These are phyloP conservation scores for Baryphthengus martii DNA, from an alignment of 2,113 vertebrate species.

Conservation along the genomic window DNA sequence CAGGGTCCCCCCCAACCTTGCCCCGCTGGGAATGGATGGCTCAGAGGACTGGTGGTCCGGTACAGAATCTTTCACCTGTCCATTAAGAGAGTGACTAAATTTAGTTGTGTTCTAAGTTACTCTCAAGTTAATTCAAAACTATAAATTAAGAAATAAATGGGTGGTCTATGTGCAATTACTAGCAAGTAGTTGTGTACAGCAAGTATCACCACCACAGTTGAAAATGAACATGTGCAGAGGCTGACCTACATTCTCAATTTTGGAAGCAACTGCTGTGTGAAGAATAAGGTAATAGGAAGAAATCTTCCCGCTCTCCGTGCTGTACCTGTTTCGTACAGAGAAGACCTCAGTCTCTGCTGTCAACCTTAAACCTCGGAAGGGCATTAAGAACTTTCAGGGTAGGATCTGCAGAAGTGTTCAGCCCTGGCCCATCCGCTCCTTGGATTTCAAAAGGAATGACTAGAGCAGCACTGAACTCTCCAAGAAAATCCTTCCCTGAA, in stretches of 20 bases:
- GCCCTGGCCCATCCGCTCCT: background rate
- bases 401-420: conserved; percentile 18
- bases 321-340: conserved; percentile 6
- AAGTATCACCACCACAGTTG: conserved; percentile 5
- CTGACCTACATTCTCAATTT: background rate
- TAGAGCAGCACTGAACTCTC: background rate
- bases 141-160: conserved; percentile 29
- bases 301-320: background rate
- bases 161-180: conserved; percentile 34
- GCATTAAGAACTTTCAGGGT: conserved; percentile 31
- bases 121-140: conserved; percentile 4
- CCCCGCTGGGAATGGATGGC: conserved; percentile 40
- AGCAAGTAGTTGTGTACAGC: background rate
- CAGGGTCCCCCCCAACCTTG: background rate
- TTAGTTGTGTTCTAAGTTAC: background rate
- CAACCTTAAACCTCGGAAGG: conserved; percentile 5
- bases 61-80: conserved; percentile 63
- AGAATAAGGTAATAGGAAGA: background rate
- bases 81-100: conserved; percentile 8
- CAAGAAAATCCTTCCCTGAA: background rate
- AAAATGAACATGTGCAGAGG: background rate
- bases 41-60: conserved; percentile 50
- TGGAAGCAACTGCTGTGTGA: background rate
- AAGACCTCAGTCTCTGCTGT: background rate
- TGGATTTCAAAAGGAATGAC: background rate